Evolutionary conservation across 2,888 invertebrate genomes (phyloP).

Genomic region (Eupithecia abbreviata): DNA sequence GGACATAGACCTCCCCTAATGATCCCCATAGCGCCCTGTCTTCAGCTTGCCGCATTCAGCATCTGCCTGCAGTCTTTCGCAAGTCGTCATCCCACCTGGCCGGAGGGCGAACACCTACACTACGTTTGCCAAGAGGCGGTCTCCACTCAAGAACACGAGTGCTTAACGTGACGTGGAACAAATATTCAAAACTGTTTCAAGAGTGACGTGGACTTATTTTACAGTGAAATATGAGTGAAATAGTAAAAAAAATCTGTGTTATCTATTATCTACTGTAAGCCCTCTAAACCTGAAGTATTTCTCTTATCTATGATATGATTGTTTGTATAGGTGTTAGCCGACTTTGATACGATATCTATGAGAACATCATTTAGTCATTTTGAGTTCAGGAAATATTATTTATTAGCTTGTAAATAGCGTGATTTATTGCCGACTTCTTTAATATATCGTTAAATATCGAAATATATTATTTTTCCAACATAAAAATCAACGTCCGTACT

Average conservation of each 20-base stretch:
- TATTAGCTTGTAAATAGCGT: not conserved
- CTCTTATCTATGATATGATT: conserved; percentile 7
- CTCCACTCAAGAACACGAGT: too few relatives aligned
- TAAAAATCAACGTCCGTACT: not conserved
- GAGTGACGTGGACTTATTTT: not conserved
- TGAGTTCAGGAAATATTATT: not conserved
- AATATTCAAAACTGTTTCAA: not conserved
- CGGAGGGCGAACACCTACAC: too few relatives aligned
- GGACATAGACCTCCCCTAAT: too few relatives aligned
- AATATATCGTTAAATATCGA: not conserved
- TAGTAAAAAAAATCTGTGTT: conserved; percentile 11
- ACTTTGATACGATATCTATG: not conserved
- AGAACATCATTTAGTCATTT: not conserved
- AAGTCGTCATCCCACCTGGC: too few relatives aligned
- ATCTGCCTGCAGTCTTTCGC: too few relatives aligned
- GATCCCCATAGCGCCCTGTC: too few relatives aligned
- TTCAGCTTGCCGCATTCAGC: too few relatives aligned
- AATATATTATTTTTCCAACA: not conserved
- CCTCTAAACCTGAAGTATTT: conserved; percentile 5
- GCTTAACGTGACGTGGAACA: too few relatives aligned
- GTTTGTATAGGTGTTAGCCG: conserved; percentile 2
- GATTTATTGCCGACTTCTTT: not conserved
- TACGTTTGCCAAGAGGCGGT: too few relatives aligned
- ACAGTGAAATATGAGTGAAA: not conserved
- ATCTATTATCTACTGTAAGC: not conserved